Evolutionary conservation across 2,888 invertebrate genomes (phyloP), one percentile per base, ranked within the genome.

Genomic region (Cataglyphis rosenhaueri): DNA sequence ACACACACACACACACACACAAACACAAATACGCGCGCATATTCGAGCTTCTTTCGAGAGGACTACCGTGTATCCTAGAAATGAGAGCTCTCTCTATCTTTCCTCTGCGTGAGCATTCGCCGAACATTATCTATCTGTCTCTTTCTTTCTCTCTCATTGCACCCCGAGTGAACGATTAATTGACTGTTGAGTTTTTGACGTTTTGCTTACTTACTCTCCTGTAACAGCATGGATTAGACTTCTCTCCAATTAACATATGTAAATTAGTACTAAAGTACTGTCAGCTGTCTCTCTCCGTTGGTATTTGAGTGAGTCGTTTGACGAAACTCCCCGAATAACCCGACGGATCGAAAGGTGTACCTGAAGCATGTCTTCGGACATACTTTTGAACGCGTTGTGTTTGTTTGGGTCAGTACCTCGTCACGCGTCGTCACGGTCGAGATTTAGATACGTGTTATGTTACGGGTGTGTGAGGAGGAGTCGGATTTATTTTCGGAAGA

Each of bases 171-270:
- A 91, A 91, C 86, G 81, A 92, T 92, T 92, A 93, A 93, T 92
- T 87, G 91, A 91, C 88, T 92, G 92, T 92, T 93, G 92, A 92
- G 86, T 91, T 93, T 82, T 71, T 83, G 76, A 92, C 88, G 92
- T 87, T 92, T 92, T 93, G 93, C 92, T 52, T 92, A 93, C 29
- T 74, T 18, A 76, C 90, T 91, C 90, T 92, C 89, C 87, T 91
- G 91, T 94, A 94, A 94, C 93, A 87, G 94, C 94, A 94, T 94
- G 87, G 76, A 65, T 71, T 48, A 81, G 65, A 71, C 35, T 52
- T 75, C 32, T 84, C n/a, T 84, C 52, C 64, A 59, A 84, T 86
- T 83, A 88, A 76, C 87, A 86, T 59, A 66, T 32, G 38, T 73
- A 76, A 76, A 82, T 66, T 75, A 65, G 29, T 61, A 52, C 59